Evolutionary conservation across 2,113 vertebrate species (phyloP), one percentile per base, ranked within the genome.

Genomic region (Odontesthes bonariensis): DNA sequence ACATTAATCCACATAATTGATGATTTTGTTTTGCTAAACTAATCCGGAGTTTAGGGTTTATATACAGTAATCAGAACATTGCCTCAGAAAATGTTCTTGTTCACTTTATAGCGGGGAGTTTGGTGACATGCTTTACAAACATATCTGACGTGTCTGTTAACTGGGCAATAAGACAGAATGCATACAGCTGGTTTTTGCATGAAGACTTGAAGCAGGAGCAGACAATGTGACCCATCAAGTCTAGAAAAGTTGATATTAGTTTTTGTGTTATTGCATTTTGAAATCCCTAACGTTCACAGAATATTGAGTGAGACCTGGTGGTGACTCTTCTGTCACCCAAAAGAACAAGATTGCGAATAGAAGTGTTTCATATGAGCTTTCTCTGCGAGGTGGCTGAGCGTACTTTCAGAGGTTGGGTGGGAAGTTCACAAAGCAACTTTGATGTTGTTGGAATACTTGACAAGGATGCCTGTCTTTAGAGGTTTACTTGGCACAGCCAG

Each of bases 1-100:
- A 20, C 14, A 46, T 44, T 20, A 31, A 49, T 63, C 32, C 1
- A 64, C 20, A 77, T 56, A 1, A 38, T 11, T 69, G 19, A 33
- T 32, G 9, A 16, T 46, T 46, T 77, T 57, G 31, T 77, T 47
- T 69, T 8, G 10, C 35, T 33, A 33, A 32, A 63, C 42, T 31
- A 47, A 63, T 46, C 44, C 40, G 20, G 32, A 38, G n/a, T 13
- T 19, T 53, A 79, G 3, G 17, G 17, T 64, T 64, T 58, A 40
- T 13, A 14, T 57, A 22, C 68, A 49, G 46, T 49, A 60, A 60
- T 71, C 46, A 20, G 32, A 22, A 32, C 38, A 13, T 38, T 13
- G 31, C 46, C 46, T 51, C 33, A 27, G 35, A 8, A 47, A 57
- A 58, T 20, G 1, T 32, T 0, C 16, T 38, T n/a, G 44, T 44